A percentile compares a stretch with the other conserved stretches of the same genome.
Conservation (phyloP, 2,888 invertebrate genomes). For the Cheilosia variabilis region DNA sequence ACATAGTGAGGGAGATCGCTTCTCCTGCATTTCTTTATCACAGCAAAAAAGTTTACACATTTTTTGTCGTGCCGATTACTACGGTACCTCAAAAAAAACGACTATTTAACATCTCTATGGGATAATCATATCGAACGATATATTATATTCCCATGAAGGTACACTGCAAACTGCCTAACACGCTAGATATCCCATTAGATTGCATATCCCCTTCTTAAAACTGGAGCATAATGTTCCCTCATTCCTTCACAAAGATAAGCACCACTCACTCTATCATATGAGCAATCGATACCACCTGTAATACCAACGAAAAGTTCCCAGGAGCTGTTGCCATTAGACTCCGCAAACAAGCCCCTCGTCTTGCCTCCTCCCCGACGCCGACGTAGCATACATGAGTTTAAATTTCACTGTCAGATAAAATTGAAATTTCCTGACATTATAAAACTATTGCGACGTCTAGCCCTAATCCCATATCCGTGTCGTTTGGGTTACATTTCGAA, state of each 20-base stretch:
- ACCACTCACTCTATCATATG: not conserved
- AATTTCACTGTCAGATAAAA: conserved; percentile 48
- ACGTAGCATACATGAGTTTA: conserved; percentile 4
- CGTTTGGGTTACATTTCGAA: conserved; percentile 30
- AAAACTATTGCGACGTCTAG: conserved; percentile 58
- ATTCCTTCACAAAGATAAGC: conserved; percentile 3
- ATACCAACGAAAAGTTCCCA: too few species aligned
- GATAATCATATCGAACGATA: too few species aligned
- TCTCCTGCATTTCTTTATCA: too few species aligned
- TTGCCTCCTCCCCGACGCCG: too few species aligned
- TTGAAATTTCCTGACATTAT: conserved; percentile 61
- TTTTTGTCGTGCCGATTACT: too few species aligned
- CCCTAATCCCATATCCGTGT: conserved; percentile 55
- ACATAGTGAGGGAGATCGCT: too few species aligned
- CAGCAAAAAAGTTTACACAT: too few species aligned
- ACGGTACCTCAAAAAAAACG: too few species aligned
- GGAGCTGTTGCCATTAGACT: too few species aligned
- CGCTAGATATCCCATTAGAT: not conserved
- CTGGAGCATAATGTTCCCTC: not conserved
- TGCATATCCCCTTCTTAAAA: not conserved
- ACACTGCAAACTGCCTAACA: not conserved
- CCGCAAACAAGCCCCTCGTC: too few species aligned
- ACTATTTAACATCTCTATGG: too few species aligned
- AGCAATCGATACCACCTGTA: not conserved
- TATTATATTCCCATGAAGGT: too few species aligned